Evolutionary conservation across 2,888 invertebrate genomes (phyloP).

Genomic region (Zeuzera pyrina): DNA sequence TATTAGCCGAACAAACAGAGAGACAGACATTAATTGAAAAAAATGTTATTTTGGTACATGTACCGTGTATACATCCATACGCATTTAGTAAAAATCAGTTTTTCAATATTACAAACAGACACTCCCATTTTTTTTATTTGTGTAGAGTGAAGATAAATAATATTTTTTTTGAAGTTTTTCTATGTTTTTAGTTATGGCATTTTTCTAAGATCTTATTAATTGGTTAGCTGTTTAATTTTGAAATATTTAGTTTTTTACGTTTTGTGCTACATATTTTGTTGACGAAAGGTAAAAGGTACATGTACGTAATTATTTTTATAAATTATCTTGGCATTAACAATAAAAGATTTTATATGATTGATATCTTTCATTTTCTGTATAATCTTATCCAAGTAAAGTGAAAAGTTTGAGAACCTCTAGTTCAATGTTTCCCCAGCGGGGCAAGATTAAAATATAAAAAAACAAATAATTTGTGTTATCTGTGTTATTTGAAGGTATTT

Average conservation of each 20-base stretch:
- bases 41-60: neutral
- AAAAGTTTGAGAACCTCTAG: conserved; percentile 4
- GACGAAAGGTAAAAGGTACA: too few species aligned
- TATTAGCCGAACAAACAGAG: conserved; percentile 1
- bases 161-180: too few species aligned
- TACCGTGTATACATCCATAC: neutral
- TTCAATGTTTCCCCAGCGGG: conserved; percentile 5
- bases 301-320: too few species aligned
- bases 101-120: neutral
- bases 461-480: conserved; percentile 2
- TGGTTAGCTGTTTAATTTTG: neutral
- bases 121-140: neutral
- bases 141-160: neutral
- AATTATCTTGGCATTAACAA: conserved; percentile 1
- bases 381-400: conserved; percentile 4
- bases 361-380: conserved; percentile 1
- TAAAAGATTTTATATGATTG: conserved; percentile 1
- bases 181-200: neutral
- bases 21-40: neutral
- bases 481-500: neutral
- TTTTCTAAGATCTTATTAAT: neutral
- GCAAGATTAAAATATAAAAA: conserved; percentile 7
- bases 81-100: neutral
- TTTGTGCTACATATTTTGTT: too few species aligned
- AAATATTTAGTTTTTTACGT: neutral